These are phyloP conservation scores for Drosophila setosimentum DNA, from an alignment of 2,888 invertebrate genomes.

Conservation along the genomic window DNA sequence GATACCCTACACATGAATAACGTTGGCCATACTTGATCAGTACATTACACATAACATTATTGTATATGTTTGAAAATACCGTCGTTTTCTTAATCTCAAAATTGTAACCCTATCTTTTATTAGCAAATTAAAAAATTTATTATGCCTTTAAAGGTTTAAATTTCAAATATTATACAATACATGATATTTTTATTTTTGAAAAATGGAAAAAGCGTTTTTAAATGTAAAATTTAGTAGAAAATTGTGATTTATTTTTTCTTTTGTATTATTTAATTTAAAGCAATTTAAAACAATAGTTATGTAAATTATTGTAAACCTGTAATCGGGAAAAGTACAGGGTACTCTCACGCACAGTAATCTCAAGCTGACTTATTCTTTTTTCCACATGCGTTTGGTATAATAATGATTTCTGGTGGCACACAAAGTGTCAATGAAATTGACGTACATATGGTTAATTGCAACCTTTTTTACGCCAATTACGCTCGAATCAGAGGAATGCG, in stretches of 20 bases:
- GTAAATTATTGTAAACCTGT: not conserved
- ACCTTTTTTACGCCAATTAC: conserved; percentile 58
- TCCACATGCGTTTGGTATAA: conserved; percentile 28
- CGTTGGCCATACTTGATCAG: not conserved
- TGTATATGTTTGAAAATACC: not conserved
- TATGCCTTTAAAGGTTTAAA: too few species aligned
- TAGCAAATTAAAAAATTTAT: not conserved
- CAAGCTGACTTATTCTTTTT: not conserved
- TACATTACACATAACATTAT: not conserved
- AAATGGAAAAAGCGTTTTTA: too few species aligned
- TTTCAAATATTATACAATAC: not conserved
- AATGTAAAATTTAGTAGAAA: too few species aligned
- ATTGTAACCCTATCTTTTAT: not conserved
- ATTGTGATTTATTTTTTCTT: not conserved
- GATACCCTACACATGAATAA: not conserved
- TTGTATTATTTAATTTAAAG: not conserved
- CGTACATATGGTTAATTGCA: conserved; percentile 63
- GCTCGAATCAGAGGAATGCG: conserved; percentile 2
- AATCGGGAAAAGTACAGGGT: conserved; percentile 6
- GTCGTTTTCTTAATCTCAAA: not conserved
- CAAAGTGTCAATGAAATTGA: conserved; percentile 48
- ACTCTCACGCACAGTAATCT: not conserved
- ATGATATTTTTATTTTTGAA: not conserved
- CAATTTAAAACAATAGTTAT: not conserved
- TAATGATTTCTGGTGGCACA: conserved; percentile 58